Percentiles rank a stretch among this genome's conserved stretches.
These are phyloP conservation scores for Steinernema feltiae DNA, from an alignment of 1,140 invertebrate genomes.

Conservation along the genomic window DNA sequence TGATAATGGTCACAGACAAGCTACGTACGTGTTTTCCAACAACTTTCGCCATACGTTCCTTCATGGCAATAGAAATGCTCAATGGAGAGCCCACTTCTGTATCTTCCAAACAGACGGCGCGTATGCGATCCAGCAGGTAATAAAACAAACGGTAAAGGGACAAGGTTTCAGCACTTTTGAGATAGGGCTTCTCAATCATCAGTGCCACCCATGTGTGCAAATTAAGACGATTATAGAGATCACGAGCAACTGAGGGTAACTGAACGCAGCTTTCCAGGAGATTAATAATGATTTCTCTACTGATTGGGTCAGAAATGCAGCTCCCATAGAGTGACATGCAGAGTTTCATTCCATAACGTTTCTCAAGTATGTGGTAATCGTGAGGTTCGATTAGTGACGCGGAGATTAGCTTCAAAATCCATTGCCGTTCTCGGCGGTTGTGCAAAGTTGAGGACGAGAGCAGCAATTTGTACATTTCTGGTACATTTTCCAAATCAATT, in stretches of 20 bases:
- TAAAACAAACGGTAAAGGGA: background rate
- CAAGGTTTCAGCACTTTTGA: background rate
- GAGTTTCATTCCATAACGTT: slow-evolving; percentile 39
- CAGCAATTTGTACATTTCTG: slow-evolving; percentile 51
- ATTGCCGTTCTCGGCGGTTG: slow-evolving; percentile 39
- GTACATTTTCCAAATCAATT: slow-evolving; percentile 43
- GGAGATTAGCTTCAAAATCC: slow-evolving; percentile 39
- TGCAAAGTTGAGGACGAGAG: slow-evolving; percentile 42
- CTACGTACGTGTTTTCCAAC: background rate
- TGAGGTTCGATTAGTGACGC: slow-evolving; percentile 44
- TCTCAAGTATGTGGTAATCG: slow-evolving; percentile 44
- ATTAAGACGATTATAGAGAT: slow-evolving; percentile 25
- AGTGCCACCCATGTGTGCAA: slow-evolving; percentile 28
- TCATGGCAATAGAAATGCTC: background rate
- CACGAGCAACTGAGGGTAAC: slow-evolving; percentile 32
- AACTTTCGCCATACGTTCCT: background rate
- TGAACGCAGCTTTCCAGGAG: slow-evolving; percentile 21
- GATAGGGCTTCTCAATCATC: slow-evolving; percentile 18
- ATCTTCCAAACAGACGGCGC: background rate
- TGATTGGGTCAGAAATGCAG: slow-evolving; percentile 25
- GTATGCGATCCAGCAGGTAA: background rate
- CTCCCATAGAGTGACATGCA: slow-evolving; percentile 15
- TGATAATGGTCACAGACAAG: background rate
- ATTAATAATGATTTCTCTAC: slow-evolving; percentile 22
- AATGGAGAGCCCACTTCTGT: background rate